Evolutionary conservation across 2,797 vertebrate genomes (phyloP), one percentile per base, ranked within the genome.

Genomic region (Sebastes itinus): DNA sequence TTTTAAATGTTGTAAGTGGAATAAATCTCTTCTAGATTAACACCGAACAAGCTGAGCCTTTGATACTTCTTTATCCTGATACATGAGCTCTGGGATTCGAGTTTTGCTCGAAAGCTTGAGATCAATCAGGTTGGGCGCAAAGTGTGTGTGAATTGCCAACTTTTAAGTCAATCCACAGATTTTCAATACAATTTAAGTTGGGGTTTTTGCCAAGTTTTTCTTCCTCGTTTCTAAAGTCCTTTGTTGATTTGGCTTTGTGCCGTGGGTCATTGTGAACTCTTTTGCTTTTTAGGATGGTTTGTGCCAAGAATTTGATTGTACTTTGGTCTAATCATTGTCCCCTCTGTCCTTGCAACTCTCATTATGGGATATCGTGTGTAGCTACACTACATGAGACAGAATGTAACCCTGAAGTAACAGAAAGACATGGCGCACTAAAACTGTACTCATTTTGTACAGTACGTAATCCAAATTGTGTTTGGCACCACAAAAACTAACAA

Each of bases 81-180:
- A 60, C 38, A 72, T 42, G 35, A 64, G 38, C 68, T 65, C 30
- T 54, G 54, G 70, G 77, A 64, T 65, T 72, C 74, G 0, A 11
- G 23, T 12, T 70, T 46, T 69, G 6, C 27, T 49, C 0, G n/a
- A 61, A 60, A 73, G 61, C 54, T 72, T 58, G 14, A 58, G 25
- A n/a, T 38, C 28, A 70, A 18, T 70, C 54, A 28, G 10, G 65
- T 70, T 72, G 72, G 68, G 32, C 2, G 1, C 22, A 32, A 61
- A 67, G 58, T 67, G 30, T 59, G 33, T 56, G 56, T 60, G 35
- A 71, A 49, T 32, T 75, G 55, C 60, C 66, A 78, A 64, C 5
- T 69, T 85, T 64, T 6, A 56, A 68, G 46, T 58, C 42, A 69
- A 30, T 80, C 80, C 54, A 32, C 62, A 63, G 25, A 72, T 80